phyloP scores from a whole-genome alignment of 2,113 vertebrate species.

The Burhinus bistriatus region DNA sequence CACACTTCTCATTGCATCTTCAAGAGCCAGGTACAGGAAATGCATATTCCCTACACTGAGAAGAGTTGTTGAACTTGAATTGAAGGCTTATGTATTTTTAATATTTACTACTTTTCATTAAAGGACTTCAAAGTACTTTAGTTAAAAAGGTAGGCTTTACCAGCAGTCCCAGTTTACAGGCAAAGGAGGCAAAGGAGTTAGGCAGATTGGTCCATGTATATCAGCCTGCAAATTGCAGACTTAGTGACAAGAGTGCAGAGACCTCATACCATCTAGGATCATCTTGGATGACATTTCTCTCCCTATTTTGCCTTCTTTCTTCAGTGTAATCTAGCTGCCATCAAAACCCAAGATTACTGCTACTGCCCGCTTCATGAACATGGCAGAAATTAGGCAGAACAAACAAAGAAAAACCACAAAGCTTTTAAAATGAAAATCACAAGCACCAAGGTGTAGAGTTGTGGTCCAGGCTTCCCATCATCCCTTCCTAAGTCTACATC shows the following conservation, averaged over 20 bases:
- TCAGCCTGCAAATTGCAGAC: not conserved
- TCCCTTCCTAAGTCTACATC: not conserved
- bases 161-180: not conserved
- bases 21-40: not conserved
- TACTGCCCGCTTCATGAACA: not conserved
- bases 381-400: not conserved
- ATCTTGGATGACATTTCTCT: not conserved
- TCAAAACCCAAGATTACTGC: not conserved
- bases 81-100: not conserved
- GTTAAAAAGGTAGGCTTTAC: not conserved
- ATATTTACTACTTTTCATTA: not conserved
- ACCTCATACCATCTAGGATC: not conserved
- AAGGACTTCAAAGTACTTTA: not conserved
- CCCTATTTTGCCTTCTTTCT: not conserved
- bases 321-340: not conserved
- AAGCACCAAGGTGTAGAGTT: not conserved
- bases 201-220: not conserved
- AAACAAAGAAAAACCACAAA: not conserved
- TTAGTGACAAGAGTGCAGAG: not conserved
- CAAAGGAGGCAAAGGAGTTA: not conserved
- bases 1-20: not conserved
- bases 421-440: not conserved
- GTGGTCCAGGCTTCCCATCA: not conserved
- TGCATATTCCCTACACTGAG: not conserved
- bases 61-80: not conserved